phyloP scores from a whole-genome alignment of 2,113 vertebrate species.

The Caloenas nicobarica region DNA sequence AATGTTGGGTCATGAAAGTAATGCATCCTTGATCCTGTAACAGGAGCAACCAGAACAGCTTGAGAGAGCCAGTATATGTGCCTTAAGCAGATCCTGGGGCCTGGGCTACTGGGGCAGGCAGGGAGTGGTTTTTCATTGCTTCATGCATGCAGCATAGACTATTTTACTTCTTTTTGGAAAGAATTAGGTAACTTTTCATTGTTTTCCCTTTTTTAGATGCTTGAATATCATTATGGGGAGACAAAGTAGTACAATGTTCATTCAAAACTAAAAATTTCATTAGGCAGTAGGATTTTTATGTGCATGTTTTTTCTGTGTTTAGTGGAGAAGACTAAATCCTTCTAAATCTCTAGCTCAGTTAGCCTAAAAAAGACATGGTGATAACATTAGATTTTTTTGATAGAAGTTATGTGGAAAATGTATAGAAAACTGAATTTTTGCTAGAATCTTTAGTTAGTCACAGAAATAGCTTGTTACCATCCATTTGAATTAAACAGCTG shows the following conservation, averaged over 20 bases:
- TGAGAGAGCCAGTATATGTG: accelerated
- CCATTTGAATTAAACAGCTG: neutral
- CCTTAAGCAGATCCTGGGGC: neutral
- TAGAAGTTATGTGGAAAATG: neutral
- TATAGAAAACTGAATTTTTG: neutral
- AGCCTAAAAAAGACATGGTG: neutral
- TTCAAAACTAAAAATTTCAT: neutral
- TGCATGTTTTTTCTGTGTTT: neutral
- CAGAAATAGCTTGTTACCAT: neutral
- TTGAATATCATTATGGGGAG: neutral
- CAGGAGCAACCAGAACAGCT: neutral
- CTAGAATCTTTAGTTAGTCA: neutral
- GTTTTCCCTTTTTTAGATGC: neutral
- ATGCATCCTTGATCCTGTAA: neutral
- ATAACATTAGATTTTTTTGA: neutral
- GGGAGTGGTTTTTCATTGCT: neutral
- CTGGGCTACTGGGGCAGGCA: neutral
- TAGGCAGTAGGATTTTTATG: neutral
- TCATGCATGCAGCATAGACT: neutral
- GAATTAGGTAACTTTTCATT: neutral
- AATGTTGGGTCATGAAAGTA: neutral
- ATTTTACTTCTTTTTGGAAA: neutral
- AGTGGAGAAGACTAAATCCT: neutral
- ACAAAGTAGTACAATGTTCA: neutral
- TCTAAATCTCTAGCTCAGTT: neutral